Base-by-base conservation (phyloP, 2,888 invertebrate species). In the Erebia ligea region DNA sequence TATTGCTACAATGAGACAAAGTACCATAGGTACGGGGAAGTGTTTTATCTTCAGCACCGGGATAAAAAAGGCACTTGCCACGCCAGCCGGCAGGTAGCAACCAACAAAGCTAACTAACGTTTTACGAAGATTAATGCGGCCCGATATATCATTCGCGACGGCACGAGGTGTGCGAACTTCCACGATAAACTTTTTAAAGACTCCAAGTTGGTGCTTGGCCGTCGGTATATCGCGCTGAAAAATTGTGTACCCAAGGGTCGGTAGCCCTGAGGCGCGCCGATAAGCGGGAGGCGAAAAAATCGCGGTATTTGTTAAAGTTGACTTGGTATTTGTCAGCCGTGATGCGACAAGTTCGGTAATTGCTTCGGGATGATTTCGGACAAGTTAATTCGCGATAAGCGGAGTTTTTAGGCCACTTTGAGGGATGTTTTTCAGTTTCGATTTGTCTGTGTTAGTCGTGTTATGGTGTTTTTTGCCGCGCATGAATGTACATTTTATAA, bases 131-230 rank as follows among this genome's bases (percentile, higher is more conserved):
- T 89, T 87, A 91, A 92, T 92, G 91, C 82, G 72, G 76, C 69
- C 82, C 87, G 89, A 90, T 91, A 89, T 86, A 90, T 91, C 92
- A 92, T 89, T 81, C 82, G 81, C 82, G 85, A 81, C 85, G 82
- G 83, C 81, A 79, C 82, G 84, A 88, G 90, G 90, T 90, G 87
- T 84, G 88, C 90, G 80, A 90, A 91, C 87, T 89, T 90, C 85
- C 82, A 81, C 85, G 92, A 92, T 92, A 91, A 92, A 93, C 91
- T 92, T 93, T 83, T 92, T 92, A 92, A 92, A 91, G 91, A 93
- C 91, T 92, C 87, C 86, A 89, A 81, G 59, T 40, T 17, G 40
- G 45, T 45, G 9, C 81, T 81, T 25, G 25, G 56, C 17, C 56
- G 21, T 25, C 68, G 75, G 84, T 88, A 91, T 91, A 91, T 91